Base-by-base conservation (phyloP, 1,140 invertebrate species). In the Pinna nobilis region DNA sequence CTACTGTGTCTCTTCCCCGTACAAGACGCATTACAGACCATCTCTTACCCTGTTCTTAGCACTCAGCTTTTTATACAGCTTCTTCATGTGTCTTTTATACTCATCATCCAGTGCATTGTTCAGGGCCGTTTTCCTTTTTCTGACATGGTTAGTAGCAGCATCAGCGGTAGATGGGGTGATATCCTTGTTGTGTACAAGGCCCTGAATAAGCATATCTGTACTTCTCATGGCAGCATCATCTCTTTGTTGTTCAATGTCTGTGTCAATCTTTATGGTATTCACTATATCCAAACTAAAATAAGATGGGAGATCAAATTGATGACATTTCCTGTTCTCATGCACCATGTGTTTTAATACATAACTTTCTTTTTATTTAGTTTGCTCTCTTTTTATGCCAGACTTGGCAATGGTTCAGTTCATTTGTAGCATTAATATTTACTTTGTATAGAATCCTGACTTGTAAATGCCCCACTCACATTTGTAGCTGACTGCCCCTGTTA, bases 31-130 rank as follows among this genome's bases (percentile, higher is more conserved):
- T n/a, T n/a, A n/a, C n/a, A 37, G 35, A 33, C 15, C 23, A 33
- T 53, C 41, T 1, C 53, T 44, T 41, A 87, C 87, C 84, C 86
- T 87, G 64, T 88, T 88, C 71, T 86, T 88, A 9, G 80, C 79
- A 65, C 80, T 80, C n/a, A 87, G 70, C 50, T 83, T 82, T 57
- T 82, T 84, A 60, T 81, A 81, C 7, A 87, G 53, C 53, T 76
- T 80, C 25, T 84, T 82, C 77, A 84, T 74, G 39, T 84, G 82
- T 39, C 82, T 75, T 76, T 82, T 81, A 74, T 82, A 87, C 33
- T 87, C 82, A 30, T 79, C 77, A 25, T 86, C 79, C 13, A 85
- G 61, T 30, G 80, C 83, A 49, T 78, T 80, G 9, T 87, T 80
- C 37, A 87, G 47, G 1, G 82, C 76, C 30, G 67, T 72, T 13